A percentile compares a stretch with the other conserved stretches of the same genome.
These are phyloP conservation scores for Lepeophtheirus nordmannii DNA, from an alignment of 2,888 invertebrate species.

Conservation along the genomic window DNA sequence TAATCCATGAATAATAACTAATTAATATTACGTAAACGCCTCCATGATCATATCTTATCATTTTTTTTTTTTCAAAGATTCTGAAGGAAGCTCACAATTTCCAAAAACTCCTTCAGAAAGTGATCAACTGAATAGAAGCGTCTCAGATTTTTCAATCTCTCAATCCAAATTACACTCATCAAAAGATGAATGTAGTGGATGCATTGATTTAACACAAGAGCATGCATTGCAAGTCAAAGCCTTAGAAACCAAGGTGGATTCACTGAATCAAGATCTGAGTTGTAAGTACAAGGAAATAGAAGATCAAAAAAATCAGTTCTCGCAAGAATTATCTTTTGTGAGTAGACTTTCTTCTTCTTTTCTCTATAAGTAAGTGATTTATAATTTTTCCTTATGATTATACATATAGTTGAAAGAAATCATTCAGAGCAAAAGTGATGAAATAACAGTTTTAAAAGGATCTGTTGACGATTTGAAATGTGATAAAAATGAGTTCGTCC, in stretches of 20 bases:
- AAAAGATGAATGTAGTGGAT: background rate
- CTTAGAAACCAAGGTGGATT: background rate
- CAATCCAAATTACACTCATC: background rate
- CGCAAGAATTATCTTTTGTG: too few species aligned
- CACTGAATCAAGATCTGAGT: too few species aligned
- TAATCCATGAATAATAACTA: background rate
- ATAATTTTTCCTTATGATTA: background rate
- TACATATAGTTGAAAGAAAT: background rate
- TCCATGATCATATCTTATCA: background rate
- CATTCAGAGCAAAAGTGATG: conserved; percentile 1
- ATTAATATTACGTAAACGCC: background rate
- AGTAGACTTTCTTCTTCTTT: too few species aligned
- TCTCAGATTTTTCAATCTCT: background rate
- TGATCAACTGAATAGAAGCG: background rate
- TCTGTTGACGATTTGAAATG: background rate
- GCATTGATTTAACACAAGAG: background rate
- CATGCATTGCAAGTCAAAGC: background rate
- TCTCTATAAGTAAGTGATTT: background rate
- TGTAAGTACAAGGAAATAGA: too few species aligned
- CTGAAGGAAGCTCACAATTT: background rate
- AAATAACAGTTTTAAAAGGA: background rate
- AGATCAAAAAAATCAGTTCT: too few species aligned
- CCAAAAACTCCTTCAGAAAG: background rate
- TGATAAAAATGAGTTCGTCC: background rate
- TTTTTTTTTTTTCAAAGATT: background rate